These are phyloP conservation scores for Halcyon leucocephala DNA, from an alignment of 2,797 vertebrate species.

Conservation along the genomic window DNA sequence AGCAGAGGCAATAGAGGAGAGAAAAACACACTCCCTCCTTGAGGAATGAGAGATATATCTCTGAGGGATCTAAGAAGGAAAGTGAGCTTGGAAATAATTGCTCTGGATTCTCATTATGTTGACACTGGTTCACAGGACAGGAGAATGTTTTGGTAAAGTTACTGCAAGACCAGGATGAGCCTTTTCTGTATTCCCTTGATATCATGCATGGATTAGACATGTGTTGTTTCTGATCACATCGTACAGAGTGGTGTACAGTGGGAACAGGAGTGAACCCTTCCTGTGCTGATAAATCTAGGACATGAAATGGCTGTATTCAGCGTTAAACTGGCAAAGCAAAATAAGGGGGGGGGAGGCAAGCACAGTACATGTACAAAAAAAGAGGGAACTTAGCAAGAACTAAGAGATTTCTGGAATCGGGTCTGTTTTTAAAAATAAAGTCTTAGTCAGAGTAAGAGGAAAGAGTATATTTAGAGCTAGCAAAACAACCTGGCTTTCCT, in stretches of 20 bases:
- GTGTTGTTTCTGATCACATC: background rate
- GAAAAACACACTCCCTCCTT: background rate
- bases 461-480: slow-evolving; percentile 34
- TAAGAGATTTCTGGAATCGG: slow-evolving; percentile 6
- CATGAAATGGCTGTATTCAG: background rate
- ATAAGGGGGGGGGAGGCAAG: background rate
- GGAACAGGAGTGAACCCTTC: background rate
- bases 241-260: background rate
- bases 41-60: background rate
- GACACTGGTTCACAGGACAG: background rate
- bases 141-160: background rate
- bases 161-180: background rate
- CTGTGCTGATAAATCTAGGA: background rate
- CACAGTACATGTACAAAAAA: background rate
- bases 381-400: slow-evolving; percentile 39
- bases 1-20: background rate
- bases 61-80: background rate
- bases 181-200: background rate
- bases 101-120: background rate
- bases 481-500: slow-evolving; percentile 56
- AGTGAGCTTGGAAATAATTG: background rate
- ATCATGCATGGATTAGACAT: background rate
- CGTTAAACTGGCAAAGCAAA: background rate
- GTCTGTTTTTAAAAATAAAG: slow-evolving; percentile 59
- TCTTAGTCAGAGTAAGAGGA: slow-evolving; percentile 2